Evolutionary conservation across 2,797 vertebrate genomes (phyloP).

Genomic region (Peromyscus eremicus): DNA sequence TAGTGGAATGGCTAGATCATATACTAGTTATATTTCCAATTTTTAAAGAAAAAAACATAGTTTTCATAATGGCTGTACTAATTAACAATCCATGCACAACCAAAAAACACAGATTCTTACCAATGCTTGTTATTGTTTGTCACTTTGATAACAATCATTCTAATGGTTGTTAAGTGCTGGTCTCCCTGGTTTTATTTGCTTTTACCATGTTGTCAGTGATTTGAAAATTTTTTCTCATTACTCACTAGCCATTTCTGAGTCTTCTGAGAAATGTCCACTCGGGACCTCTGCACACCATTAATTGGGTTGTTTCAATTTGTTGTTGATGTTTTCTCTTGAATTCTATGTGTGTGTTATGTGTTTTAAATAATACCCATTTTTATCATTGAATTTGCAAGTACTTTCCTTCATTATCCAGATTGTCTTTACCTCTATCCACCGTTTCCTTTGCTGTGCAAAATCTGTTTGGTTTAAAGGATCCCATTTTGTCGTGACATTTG

Average conservation of each 20-base stretch:
- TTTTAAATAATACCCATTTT: neutral
- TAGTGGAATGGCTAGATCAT: neutral
- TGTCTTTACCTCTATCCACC: neutral
- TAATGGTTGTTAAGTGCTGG: neutral
- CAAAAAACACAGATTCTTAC: neutral
- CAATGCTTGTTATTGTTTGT: neutral
- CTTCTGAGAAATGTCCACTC: neutral
- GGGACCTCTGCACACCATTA: neutral
- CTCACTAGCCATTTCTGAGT: neutral
- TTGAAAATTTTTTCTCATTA: neutral
- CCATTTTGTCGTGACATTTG: neutral
- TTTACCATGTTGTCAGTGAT: neutral
- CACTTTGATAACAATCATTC: neutral
- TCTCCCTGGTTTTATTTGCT: neutral
- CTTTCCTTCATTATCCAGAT: neutral
- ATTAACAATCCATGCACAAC: neutral
- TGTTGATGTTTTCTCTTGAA: neutral
- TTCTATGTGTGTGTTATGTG: neutral
- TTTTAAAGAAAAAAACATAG: neutral
- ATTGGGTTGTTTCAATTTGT: neutral
- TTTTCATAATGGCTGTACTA: neutral
- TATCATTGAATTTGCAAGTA: neutral
- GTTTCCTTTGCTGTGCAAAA: neutral
- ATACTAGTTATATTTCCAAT: neutral
- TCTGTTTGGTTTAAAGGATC: neutral